Conservation (phyloP, 2,113 vertebrate species). For the Orycteropus afer region DNA sequence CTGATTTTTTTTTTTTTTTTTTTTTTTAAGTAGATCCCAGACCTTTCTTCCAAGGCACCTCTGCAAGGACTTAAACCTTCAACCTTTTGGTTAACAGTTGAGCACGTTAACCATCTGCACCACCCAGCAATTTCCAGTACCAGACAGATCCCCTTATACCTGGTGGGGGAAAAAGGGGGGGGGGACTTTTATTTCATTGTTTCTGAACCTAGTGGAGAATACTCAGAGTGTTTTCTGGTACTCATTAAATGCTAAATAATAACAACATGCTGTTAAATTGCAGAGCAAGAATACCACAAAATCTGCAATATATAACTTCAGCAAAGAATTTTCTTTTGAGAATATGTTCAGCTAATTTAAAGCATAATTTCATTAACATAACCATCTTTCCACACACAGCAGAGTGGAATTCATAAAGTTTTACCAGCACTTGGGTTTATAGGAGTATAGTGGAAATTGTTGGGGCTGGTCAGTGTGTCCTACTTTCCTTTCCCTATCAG, state of each 20-base stretch:
- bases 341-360: slow-evolving; percentile 79
- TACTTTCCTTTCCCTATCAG: neutral
- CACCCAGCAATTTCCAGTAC: neutral
- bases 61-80: neutral
- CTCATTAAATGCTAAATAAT: slow-evolving; percentile 79
- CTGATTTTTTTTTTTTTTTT: neutral
- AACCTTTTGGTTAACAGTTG: neutral
- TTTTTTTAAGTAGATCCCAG: neutral
- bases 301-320: slow-evolving; percentile 76
- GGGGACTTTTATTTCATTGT: slow-evolving; percentile 36
- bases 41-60: neutral
- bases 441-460: neutral
- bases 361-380: slow-evolving; percentile 80
- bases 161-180: neutral
- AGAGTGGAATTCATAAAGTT: slow-evolving; percentile 54
- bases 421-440: slow-evolving; percentile 40
- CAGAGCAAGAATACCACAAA: slow-evolving; percentile 64
- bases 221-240: slow-evolving; percentile 61
- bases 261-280: slow-evolving; percentile 71
- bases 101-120: neutral
- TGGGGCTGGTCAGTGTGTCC: neutral
- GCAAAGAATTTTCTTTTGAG: slow-evolving; percentile 76
- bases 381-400: slow-evolving; percentile 60
- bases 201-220: slow-evolving; percentile 45
- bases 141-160: neutral